Evolutionary conservation across 2,797 vertebrate species (phyloP).

Genomic region (Distichodus sexfasciatus): DNA sequence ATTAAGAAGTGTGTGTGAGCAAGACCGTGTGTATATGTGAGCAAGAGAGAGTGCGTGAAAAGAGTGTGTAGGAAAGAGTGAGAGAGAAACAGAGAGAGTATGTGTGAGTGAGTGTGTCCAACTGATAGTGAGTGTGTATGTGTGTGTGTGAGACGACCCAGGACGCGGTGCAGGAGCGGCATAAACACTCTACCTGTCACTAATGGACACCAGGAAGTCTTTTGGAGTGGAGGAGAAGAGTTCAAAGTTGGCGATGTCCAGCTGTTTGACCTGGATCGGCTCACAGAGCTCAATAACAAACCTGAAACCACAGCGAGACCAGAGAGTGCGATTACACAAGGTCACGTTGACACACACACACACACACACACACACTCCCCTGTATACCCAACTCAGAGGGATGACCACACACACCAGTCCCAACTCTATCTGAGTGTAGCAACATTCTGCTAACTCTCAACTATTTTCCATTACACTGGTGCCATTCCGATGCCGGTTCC

Average conservation of each 20-base stretch:
- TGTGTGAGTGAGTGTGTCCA: neutral
- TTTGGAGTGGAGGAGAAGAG: slow-evolving; percentile 98
- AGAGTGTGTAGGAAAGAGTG: neutral
- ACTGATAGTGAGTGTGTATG: neutral
- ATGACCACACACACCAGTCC: too few species aligned
- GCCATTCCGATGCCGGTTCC: too few species aligned
- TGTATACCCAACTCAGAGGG: too few species aligned
- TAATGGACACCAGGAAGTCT: slow-evolving; percentile 97
- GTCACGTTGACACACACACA: neutral
- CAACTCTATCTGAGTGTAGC: too few species aligned
- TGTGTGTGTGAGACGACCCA: too few species aligned
- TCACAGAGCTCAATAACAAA: slow-evolving; percentile 99
- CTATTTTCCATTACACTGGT: too few species aligned
- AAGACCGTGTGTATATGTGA: too few species aligned
- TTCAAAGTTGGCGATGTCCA: slow-evolving; percentile 98
- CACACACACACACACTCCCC: too few species aligned
- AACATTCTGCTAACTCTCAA: too few species aligned
- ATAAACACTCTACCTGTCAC: slow-evolving; percentile 81
- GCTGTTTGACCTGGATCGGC: slow-evolving; percentile 95
- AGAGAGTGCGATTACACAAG: neutral
- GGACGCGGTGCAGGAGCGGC: neutral
- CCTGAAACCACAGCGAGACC: slow-evolving; percentile 66
- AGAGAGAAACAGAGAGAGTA: neutral
- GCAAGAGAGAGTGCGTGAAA: too few species aligned
- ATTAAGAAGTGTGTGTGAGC: too few species aligned